Conservation (phyloP, 2,797 vertebrate genomes). For the Anas bernieri region DNA sequence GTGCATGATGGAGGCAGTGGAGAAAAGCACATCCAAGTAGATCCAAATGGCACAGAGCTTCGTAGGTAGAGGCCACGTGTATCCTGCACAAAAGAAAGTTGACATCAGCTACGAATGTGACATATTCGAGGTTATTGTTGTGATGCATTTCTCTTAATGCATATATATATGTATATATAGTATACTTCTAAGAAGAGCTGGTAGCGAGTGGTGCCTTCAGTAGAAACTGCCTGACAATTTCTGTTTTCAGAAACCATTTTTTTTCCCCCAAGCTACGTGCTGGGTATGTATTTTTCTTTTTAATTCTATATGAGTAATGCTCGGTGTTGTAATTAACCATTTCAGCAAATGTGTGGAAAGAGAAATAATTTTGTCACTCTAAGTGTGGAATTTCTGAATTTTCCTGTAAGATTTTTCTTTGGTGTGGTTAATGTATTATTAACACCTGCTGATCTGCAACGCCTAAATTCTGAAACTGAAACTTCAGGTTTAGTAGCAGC, state of each 20-base stretch:
- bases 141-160: rapidly evolving
- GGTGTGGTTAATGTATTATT: not conserved
- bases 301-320: not conserved
- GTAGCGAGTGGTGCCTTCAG: not conserved
- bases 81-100: conserved; percentile 79
- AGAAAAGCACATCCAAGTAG: conserved; percentile 95
- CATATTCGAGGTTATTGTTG: not conserved
- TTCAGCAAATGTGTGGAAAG: not conserved
- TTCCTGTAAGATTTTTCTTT: not conserved
- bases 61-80: conserved; percentile 90
- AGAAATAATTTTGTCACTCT: not conserved
- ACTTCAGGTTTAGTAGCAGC: not conserved
- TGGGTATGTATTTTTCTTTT: not conserved
- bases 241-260: not conserved
- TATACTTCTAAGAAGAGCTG: not conserved
- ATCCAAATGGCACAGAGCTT: conserved; percentile 94
- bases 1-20: conserved; percentile 97
- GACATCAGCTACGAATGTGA: not conserved
- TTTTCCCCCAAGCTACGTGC: not conserved
- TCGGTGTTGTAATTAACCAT: not conserved
- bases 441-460: not conserved
- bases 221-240: not conserved
- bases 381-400: conserved; percentile 7
- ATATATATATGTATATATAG: no score
- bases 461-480: not conserved